Evolutionary conservation across 1,140 invertebrate species (phyloP).

Genomic region (Phthorimaea operculella): DNA sequence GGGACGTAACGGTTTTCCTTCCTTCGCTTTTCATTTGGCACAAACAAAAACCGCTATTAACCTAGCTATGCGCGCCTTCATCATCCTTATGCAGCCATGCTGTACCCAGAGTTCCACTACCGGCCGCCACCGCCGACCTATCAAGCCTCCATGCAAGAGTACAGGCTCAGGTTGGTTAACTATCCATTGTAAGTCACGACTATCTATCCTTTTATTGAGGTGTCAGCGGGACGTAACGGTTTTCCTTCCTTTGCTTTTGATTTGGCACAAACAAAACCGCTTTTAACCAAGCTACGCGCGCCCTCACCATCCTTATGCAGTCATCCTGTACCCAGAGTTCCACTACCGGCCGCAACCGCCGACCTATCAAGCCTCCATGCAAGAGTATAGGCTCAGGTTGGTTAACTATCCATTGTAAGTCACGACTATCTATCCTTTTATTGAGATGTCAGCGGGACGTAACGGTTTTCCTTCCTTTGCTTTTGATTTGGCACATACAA

Average conservation of each 20-base stretch:
- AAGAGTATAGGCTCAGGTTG: constrained; percentile 86
- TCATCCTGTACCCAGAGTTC: constrained; percentile 95
- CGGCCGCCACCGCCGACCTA: constrained; percentile 92
- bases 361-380: constrained; percentile 95
- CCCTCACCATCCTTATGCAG: constrained; percentile 89
- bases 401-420: neutral
- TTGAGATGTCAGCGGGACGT: no score
- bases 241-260: no score
- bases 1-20: no score
- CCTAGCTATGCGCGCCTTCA: constrained; percentile 80
- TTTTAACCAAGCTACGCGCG: constrained; percentile 76
- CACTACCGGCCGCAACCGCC: constrained; percentile 93
- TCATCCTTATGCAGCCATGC: constrained; percentile 92
- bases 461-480: no score
- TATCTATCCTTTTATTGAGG: no score
- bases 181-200: no score
- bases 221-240: no score
- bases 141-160: constrained; percentile 95
- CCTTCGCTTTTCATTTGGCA: no score
- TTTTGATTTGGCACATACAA: no score
- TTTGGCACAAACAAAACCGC: no score
- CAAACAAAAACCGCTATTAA: no score
- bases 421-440: no score
- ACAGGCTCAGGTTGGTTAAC: constrained; percentile 74
- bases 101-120: constrained; percentile 95